A percentile compares a stretch with the other conserved stretches of the same genome.
These are phyloP conservation scores for Scaptomyza tumidula DNA, from an alignment of 2,888 invertebrate genomes.

Conservation along the genomic window DNA sequence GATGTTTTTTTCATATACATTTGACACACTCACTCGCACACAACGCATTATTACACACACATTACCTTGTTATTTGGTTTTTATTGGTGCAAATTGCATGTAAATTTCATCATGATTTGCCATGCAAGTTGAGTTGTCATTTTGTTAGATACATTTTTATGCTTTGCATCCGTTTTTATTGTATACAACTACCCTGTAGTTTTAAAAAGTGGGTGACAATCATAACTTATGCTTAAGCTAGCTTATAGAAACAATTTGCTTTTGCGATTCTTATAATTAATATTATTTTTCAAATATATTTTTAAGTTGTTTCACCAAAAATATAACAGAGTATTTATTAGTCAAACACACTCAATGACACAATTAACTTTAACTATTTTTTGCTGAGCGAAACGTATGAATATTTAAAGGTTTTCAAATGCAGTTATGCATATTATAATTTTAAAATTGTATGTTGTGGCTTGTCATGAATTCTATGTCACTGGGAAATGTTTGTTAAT, in stretches of 20 bases:
- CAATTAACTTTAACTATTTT: not conserved
- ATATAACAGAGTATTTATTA: slow-evolving; percentile 4
- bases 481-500: slow-evolving; percentile 50
- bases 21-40: not conserved
- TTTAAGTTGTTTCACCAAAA: too few species aligned
- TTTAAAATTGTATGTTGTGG: slow-evolving; percentile 63
- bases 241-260: too few species aligned
- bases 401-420: slow-evolving; percentile 71
- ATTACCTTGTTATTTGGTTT: slow-evolving; percentile 35
- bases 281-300: too few species aligned
- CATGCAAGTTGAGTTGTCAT: slow-evolving; percentile 50
- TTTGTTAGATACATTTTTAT: slow-evolving; percentile 29
- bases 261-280: too few species aligned
- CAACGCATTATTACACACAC: not conserved
- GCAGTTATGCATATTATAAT: slow-evolving; percentile 74
- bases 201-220: not conserved
- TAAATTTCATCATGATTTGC: slow-evolving; percentile 73
- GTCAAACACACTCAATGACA: not conserved
- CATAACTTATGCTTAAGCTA: too few species aligned
- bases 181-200: slow-evolving; percentile 27
- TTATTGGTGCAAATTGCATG: slow-evolving; percentile 58
- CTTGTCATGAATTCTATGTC: slow-evolving; percentile 41
- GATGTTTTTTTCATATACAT: slow-evolving; percentile 35
- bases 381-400: slow-evolving; percentile 32
- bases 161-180: not conserved